Evolutionary conservation across 2,888 invertebrate genomes (phyloP).

Genomic region (Marasmarcha lunaedactyla): DNA sequence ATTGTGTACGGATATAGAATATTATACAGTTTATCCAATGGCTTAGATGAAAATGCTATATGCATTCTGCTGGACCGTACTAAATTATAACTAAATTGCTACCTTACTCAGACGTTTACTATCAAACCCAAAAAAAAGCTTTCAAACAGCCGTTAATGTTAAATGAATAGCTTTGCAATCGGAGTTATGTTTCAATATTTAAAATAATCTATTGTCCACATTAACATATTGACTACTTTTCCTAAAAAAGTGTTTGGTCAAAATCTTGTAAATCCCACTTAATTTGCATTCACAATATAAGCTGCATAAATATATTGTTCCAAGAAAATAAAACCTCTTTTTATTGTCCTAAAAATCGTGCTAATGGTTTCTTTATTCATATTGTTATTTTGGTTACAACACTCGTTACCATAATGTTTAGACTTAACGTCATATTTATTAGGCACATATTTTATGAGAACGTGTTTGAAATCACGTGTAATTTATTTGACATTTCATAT

Average conservation of each 20-base stretch:
- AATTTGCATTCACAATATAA: neutral
- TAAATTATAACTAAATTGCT: too few species aligned
- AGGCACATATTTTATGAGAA: conserved; percentile 3
- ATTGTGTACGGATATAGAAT: conserved; percentile 66
- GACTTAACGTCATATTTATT: neutral
- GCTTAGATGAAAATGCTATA: neutral
- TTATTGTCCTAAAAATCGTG: neutral
- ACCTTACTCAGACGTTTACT: too few species aligned
- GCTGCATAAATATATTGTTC: neutral
- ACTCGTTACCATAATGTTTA: neutral
- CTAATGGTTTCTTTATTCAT: conserved; percentile 1
- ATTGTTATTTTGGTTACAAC: neutral
- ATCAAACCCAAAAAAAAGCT: too few species aligned
- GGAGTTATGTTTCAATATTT: too few species aligned
- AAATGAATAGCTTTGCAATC: too few species aligned
- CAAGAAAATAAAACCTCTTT: neutral
- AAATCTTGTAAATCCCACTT: neutral
- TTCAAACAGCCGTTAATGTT: too few species aligned
- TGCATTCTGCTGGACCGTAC: neutral
- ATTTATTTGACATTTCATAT: conserved; percentile 31
- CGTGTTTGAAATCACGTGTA: conserved; percentile 18
- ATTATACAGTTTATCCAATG: conserved; percentile 3
- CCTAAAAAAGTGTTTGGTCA: too few species aligned
- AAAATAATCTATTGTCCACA: neutral
- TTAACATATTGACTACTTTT: neutral